Conservation (phyloP, 1,140 invertebrate species). For the Sycobia sp. region DNA sequence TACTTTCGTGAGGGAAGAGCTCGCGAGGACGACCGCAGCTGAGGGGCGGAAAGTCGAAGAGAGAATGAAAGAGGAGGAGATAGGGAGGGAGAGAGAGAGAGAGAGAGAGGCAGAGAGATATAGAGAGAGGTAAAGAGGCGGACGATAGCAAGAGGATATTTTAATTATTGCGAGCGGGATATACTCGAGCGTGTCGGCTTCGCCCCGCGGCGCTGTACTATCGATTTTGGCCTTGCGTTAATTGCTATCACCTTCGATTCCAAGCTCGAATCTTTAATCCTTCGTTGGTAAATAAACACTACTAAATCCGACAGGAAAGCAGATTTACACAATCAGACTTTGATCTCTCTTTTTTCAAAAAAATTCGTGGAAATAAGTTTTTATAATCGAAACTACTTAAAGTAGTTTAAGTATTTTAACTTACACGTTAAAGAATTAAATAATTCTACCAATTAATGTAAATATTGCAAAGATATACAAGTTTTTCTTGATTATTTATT, state of each 20-base stretch:
- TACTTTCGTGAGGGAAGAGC: slow-evolving; percentile 31
- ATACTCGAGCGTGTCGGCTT: slow-evolving; percentile 39
- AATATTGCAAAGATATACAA: too few relatives aligned
- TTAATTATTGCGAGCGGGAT: slow-evolving; percentile 57
- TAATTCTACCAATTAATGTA: too few relatives aligned
- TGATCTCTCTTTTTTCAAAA: too few relatives aligned
- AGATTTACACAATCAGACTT: neutral
- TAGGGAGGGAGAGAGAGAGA: slow-evolving; percentile 35
- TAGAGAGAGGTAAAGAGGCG: slow-evolving; percentile 32
- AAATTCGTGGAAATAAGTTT: too few relatives aligned
- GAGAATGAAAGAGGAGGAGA: neutral
- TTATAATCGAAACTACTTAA: too few relatives aligned
- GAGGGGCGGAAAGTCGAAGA: slow-evolving; percentile 34
- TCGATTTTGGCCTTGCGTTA: slow-evolving; percentile 54
- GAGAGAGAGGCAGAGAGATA: neutral
- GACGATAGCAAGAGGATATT: slow-evolving; percentile 51
- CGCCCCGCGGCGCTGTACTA: slow-evolving; percentile 37
- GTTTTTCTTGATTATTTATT: too few relatives aligned
- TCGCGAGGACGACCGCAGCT: slow-evolving; percentile 39
- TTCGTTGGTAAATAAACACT: neutral
- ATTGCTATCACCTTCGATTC: slow-evolving; percentile 53
- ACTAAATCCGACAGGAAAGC: neutral
- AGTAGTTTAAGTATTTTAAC: too few relatives aligned
- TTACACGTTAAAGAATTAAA: too few relatives aligned
- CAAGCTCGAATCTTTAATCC: slow-evolving; percentile 20